Percentiles rank a stretch among this genome's conserved stretches.
phyloP scores from a whole-genome alignment of 2,888 invertebrate genomes.

The Diplolepis rosae region DNA sequence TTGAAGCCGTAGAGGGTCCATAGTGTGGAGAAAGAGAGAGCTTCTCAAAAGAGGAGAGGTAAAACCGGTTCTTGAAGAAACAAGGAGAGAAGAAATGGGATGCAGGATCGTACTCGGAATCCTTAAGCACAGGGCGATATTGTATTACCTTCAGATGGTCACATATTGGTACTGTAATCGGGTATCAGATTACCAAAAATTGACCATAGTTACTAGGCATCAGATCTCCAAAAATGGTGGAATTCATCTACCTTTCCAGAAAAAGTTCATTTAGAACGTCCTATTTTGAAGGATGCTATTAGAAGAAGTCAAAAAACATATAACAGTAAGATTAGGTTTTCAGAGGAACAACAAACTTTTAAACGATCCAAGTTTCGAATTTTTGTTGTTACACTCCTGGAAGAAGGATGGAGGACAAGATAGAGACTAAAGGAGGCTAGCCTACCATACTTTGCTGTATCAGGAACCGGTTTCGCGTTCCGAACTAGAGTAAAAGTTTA shows the following conservation, averaged over 20 bases:
- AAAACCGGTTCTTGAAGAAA: slow-evolving; percentile 49
- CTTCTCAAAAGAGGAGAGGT: slow-evolving; percentile 26
- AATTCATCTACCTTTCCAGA: neutral
- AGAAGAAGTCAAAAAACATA: too few relatives aligned
- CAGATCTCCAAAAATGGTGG: neutral
- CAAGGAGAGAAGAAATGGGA: slow-evolving; percentile 40
- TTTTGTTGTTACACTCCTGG: slow-evolving; percentile 8
- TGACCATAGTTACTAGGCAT: neutral
- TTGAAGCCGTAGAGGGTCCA: slow-evolving; percentile 22
- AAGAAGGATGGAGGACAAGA: slow-evolving; percentile 35
- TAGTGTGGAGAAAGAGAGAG: slow-evolving; percentile 4
- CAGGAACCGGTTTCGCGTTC: slow-evolving; percentile 46
- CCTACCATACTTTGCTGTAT: slow-evolving; percentile 31
- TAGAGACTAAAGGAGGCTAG: slow-evolving; percentile 37
- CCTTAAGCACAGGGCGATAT: slow-evolving; percentile 23
- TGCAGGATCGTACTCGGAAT: slow-evolving; percentile 31
- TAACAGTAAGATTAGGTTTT: too few relatives aligned
- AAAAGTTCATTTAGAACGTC: too few relatives aligned
- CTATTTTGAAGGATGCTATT: too few relatives aligned
- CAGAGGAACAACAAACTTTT: too few relatives aligned
- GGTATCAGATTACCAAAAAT: slow-evolving; percentile 21
- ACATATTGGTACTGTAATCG: slow-evolving; percentile 4
- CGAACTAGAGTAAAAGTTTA: slow-evolving; percentile 52
- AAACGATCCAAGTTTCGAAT: neutral
- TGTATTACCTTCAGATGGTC: slow-evolving; percentile 8